Conservation (phyloP, 2,888 invertebrate genomes). For the Eristalinus aeneus region DNA sequence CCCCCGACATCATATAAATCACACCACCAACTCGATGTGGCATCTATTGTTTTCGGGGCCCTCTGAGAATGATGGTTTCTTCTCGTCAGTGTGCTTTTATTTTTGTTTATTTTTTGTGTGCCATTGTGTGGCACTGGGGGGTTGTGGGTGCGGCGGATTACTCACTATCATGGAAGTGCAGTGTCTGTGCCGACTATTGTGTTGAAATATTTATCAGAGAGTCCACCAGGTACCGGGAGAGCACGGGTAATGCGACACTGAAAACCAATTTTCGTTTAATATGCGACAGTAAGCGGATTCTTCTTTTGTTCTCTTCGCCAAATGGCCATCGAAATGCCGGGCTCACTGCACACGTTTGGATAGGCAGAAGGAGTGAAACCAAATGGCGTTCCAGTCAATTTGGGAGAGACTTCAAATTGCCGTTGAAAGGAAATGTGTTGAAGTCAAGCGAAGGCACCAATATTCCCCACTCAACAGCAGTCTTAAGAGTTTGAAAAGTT, state of each 20-base stretch:
- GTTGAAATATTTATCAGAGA: not conserved
- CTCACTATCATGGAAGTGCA: not conserved
- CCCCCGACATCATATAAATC: constrained; percentile 45
- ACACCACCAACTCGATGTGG: constrained; percentile 35
- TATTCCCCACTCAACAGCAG: too few species aligned
- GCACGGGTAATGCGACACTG: not conserved
- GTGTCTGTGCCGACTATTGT: not conserved
- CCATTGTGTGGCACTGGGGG: constrained; percentile 5
- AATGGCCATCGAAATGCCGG: not conserved
- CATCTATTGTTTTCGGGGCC: constrained; percentile 50
- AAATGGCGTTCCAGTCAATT: too few species aligned
- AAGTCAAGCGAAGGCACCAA: too few species aligned
- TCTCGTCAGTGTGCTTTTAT: not conserved
- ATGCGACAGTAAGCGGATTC: not conserved
- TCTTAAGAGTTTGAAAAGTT: too few species aligned
- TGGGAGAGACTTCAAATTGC: too few species aligned
- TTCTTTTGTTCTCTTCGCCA: not conserved
- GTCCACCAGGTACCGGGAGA: not conserved
- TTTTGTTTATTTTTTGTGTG: not conserved
- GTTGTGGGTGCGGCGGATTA: not conserved
- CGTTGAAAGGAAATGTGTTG: too few species aligned
- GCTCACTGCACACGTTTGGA: not conserved
- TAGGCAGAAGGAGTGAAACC: not conserved
- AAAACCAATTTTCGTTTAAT: not conserved
- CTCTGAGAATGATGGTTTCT: constrained; percentile 15